phyloP scores from a whole-genome alignment of 2,888 invertebrate species.

The Parascotia fuliginaria region DNA sequence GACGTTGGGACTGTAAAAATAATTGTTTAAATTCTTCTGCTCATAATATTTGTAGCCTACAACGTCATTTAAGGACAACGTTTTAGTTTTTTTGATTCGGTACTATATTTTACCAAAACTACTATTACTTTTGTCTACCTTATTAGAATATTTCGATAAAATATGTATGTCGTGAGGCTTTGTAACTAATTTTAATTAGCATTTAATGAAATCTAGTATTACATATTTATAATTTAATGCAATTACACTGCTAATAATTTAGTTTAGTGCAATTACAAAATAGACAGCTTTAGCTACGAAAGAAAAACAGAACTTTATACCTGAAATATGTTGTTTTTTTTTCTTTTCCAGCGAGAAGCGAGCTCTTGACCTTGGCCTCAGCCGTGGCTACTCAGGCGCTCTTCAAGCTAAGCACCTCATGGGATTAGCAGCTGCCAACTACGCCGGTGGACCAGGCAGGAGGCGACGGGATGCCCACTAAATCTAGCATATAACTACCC shows the following conservation, averaged over 20 bases:
- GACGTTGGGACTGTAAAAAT: neutral
- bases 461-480: slow-evolving; percentile 89
- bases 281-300: neutral
- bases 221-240: neutral
- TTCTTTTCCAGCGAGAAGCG: slow-evolving; percentile 90
- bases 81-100: too few species aligned
- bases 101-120: too few species aligned
- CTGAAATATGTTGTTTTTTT: neutral
- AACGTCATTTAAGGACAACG: too few species aligned
- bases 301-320: too few species aligned
- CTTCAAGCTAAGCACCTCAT: slow-evolving; percentile 96
- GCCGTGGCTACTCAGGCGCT: slow-evolving; percentile 95
- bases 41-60: neutral
- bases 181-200: too few species aligned
- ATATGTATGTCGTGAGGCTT: too few species aligned
- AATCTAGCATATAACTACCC: slow-evolving; percentile 33
- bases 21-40: neutral
- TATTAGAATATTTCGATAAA: too few species aligned
- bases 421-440: slow-evolving; percentile 95
- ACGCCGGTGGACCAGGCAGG: slow-evolving; percentile 94
- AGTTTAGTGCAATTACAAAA: neutral
- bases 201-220: neutral
- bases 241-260: neutral
- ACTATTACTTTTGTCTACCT: too few species aligned
- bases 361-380: slow-evolving; percentile 94